Evolutionary conservation across 23 tunicate species (phyloP).

Genomic region (Trididemnum clinides): DNA sequence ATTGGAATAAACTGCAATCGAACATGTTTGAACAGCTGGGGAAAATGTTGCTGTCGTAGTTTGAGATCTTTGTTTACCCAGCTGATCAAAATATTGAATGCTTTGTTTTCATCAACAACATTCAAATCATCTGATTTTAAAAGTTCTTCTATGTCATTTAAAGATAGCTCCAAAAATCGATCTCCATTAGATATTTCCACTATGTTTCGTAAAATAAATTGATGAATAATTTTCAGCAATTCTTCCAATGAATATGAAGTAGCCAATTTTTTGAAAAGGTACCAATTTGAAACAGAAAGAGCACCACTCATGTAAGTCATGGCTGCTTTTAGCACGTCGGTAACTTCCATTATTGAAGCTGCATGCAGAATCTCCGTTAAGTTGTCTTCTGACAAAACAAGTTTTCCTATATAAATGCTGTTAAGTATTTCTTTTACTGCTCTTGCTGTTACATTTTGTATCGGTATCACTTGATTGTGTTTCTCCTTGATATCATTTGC

Average conservation of each 20-base stretch:
- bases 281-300: background rate
- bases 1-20: background rate
- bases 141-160: background rate
- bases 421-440: background rate
- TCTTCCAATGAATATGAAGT: background rate
- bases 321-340: background rate
- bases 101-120: background rate
- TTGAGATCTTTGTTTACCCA: background rate
- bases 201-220: background rate
- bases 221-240: background rate
- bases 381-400: background rate
- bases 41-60: background rate
- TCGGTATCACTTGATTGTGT: background rate
- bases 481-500: background rate
- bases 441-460: background rate
- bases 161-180: background rate
- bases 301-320: background rate
- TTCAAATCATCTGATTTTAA: background rate
- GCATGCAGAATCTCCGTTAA: background rate
- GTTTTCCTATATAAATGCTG: background rate
- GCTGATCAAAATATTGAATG: background rate
- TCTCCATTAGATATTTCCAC: background rate
- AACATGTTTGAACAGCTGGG: background rate
- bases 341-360: background rate
- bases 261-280: background rate